Evolutionary conservation across 2,888 invertebrate species (phyloP), one percentile per base, ranked within the genome.

Genomic region (Hemicrepidius hirtus): DNA sequence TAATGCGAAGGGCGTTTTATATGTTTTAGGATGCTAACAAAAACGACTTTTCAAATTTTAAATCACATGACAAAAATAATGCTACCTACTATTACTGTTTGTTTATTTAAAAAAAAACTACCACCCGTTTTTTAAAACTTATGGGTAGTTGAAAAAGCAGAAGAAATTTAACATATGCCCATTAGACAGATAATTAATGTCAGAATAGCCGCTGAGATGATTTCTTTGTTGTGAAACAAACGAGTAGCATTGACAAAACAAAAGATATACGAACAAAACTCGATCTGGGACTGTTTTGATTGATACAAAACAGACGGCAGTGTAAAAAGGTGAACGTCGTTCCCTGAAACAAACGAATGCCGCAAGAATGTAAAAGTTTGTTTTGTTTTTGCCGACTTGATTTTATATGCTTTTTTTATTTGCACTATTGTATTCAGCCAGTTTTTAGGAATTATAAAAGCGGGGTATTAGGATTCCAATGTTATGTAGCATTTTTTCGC

Each of bases 281-380:
- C 77, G 82, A 79, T 79, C 76, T 77, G 77, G 79, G 79, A 76
- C 75, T 79, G 79, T 82, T 84, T 85, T 85, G 85, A 85, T 85
- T 85, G 85, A 85, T 84, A 84, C 82, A 84, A 84, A 84, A 84
- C 84, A 83, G 84, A 84, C 84, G 84, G 79, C 84, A 83, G 79
- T 77, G 82, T 81, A 84, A 84, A 84, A 84, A 84, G 82, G 81
- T 81, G 82, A 82, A 81, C 79, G 81, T 80, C 80, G 80, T 78
- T 80, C 79, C 78, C 77, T 74, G 81, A 79, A 82, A 83, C 83
- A 83, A 83, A 83, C 82, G 83, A 82, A 83, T 80, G 82, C 83
- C 84, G 83, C 81, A 81, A 81, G 82, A 84, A 84, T 83, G 82
- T 80, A 79, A 82, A 81, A 81, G 78, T 81, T 81, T 73, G 79